Base-by-base conservation (phyloP, 64 coral and sea anemone species). In the Montipora foliosa region DNA sequence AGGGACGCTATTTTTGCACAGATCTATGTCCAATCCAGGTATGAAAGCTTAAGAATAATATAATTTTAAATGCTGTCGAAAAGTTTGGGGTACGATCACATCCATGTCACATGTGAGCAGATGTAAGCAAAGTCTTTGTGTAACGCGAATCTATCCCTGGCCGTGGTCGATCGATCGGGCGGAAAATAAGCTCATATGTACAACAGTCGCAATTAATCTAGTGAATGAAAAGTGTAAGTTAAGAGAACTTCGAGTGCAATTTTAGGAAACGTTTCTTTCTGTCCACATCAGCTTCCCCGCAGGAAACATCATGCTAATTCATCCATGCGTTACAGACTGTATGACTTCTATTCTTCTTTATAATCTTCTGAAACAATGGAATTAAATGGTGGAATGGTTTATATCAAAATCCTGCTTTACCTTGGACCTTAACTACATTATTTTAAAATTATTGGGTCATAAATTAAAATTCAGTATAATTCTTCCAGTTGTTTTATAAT, bases 1-100 rank as follows among this genome's bases (percentile, higher is more conserved):
- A 67, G 94, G 94, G 7, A 95, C 94, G 44, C 79, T 95, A 14
- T 95, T 95, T 66, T 89, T 91, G 48, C 83, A 88, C 45, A 88
- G 81, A 80, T 93, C 92, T 13, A 60, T 80, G 12, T 92, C 90
- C 17, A 92, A 88, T 87, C 88, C 84, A 83, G 94, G 94, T 95
- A 83, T 80, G 82, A 37, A 37, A 37, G 37, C 37, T 37, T 29
- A 44, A 71, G 67, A 47, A 47, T 11, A 19, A 70, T 47, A 49
- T 47, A 24, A 86, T 71, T 50, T 86, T 8, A 17, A 16, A 50
- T 50, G 61, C 44, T 44, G 15, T 67, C 67, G 55, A 37, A 64
- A 12, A 64, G 13, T 55, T 19, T 8, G 8, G 11, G 9, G 66
- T 50, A 6, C 8, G 61, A 86, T 86, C 82, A 86, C 47, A 67